Conservation (phyloP, 2,888 invertebrate genomes). For the Bombyx huttoni region DNA sequence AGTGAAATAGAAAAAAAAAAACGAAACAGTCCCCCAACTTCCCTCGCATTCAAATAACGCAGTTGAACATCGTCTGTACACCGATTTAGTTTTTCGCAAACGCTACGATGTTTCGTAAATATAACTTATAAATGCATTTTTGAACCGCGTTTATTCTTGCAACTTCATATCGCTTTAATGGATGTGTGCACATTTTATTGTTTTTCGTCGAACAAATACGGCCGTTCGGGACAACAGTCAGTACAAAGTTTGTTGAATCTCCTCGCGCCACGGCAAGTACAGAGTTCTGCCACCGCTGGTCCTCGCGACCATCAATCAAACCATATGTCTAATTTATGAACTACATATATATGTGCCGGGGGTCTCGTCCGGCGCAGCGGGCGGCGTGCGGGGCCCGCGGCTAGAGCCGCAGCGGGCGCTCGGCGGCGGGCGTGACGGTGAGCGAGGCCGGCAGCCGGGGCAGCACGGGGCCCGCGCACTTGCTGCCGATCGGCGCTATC, state of each 20-base stretch:
- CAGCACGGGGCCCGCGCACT: conserved; percentile 12
- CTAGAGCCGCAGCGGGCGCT: background rate
- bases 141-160: conserved; percentile 31
- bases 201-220: too few species aligned
- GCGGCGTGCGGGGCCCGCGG: background rate
- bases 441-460: background rate
- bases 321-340: background rate
- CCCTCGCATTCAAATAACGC: conserved; percentile 30
- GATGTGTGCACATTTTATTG: too few species aligned
- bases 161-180: conserved; percentile 12
- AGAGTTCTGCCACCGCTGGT: too few species aligned
- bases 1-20: conserved; percentile 57
- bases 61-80: background rate
- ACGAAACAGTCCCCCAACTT: conserved; percentile 7
- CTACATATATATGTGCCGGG: background rate
- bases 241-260: too few species aligned
- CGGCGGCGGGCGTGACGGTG: background rate
- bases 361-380: background rate
- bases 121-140: conserved; percentile 68
- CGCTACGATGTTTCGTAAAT: conserved; percentile 39
- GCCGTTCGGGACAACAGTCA: too few species aligned
- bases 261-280: too few species aligned
- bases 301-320: background rate
- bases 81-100: conserved; percentile 44
- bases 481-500: conserved; percentile 56